phyloP scores from a whole-genome alignment of 1,140 invertebrate genomes.

The Luehdorfia chinensis region DNA sequence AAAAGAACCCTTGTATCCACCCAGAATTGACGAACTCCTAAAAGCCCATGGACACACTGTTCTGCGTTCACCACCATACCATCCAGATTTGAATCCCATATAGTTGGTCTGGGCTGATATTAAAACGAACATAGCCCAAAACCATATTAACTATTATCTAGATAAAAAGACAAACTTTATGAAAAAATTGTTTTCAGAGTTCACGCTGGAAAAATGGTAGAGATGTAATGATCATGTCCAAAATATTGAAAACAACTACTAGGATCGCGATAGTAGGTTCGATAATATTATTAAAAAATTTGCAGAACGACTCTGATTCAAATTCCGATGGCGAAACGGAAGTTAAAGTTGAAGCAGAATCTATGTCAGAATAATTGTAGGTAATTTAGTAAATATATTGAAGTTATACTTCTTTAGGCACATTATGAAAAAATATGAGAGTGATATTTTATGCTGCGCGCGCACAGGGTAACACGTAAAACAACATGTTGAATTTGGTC shows the following conservation, averaged over 20 bases:
- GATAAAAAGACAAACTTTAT: neutral
- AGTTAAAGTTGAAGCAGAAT: neutral
- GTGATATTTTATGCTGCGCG: too few relatives aligned
- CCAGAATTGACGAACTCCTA: conserved; percentile 11
- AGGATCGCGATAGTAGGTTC: conserved; percentile 10
- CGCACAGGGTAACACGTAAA: too few relatives aligned
- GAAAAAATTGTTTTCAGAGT: conserved; percentile 1
- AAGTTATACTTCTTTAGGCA: too few relatives aligned
- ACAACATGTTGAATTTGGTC: too few relatives aligned
- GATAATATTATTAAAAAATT: conserved; percentile 8
- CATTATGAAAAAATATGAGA: too few relatives aligned
- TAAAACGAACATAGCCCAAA: conserved; percentile 15
- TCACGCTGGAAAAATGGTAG: conserved; percentile 13
- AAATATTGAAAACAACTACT: conserved; percentile 14
- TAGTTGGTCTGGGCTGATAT: conserved; percentile 17
- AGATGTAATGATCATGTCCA: conserved; percentile 13
- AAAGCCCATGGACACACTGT: conserved; percentile 9
- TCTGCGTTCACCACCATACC: conserved; percentile 1
- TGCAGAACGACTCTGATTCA: too few relatives aligned
- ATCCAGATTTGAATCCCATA: conserved; percentile 17
- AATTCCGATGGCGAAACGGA: conserved; percentile 9
- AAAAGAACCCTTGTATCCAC: conserved; percentile 12
- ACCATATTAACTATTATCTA: conserved; percentile 1
- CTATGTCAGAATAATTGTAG: too few relatives aligned
- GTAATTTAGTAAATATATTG: too few relatives aligned